Evolutionary conservation across 2,113 vertebrate genomes (phyloP), one percentile per base, ranked within the genome.

Genomic region (Nerophis lumbriciformis): DNA sequence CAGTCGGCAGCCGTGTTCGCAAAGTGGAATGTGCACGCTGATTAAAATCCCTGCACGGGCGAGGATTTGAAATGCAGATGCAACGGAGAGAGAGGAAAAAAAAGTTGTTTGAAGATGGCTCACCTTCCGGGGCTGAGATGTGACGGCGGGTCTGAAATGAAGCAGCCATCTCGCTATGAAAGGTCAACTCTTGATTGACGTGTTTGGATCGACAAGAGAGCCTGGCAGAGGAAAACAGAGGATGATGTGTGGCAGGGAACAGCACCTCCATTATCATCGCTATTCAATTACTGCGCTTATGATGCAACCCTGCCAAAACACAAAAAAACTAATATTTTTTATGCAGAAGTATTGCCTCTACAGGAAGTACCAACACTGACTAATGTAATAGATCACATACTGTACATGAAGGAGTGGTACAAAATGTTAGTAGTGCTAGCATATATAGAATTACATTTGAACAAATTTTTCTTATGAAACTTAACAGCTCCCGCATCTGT

Each of bases 101-200:
- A 45, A 45, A 45, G 6, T 73, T 54, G 48, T 76, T 70, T 73
- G 49, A 75, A 73, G n/a, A 53, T 62, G 66, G 14, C 14, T 67
- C 70, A 37, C 65, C 61, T 79, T 77, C 16, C 14, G 5, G 2
- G 11, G 72, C 13, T 5, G 48, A 78, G 77, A 72, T 5, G 5
- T 81, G 77, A 72, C 5, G 6, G 55, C 15, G 66, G 50, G 74
- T 6, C 19, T 51, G 28, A 75, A 69, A 70, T 51, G 48, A 69
- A 47, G 65, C 62, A 50, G 69, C 75, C 66, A 78, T 81, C 72
- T 10, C 38, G n/a, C 81, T 66, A 73, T 61, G 2, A 77, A 81
- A 79, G 75, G 77, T 75, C 35, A 9, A 72, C 69, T 59, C 68
- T 53, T 76, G 79, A 81, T 68, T 77, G 82, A 72, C 52, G 9